Evolutionary conservation across 2,113 vertebrate species (phyloP).

Genomic region (Tretioscincus oriximinensis): DNA sequence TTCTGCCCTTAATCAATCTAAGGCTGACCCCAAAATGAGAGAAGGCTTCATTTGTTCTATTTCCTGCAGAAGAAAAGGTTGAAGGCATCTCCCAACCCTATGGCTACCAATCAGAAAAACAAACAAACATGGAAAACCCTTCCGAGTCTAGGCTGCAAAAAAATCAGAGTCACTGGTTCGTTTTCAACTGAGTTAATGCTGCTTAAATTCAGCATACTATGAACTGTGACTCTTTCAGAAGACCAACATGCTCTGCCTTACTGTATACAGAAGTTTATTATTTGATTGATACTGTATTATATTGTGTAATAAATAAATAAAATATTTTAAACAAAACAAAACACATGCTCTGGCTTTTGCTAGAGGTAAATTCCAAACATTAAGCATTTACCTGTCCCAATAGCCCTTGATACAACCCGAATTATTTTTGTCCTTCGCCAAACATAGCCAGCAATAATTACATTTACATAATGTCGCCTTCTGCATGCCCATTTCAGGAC

Average conservation of each 20-base stretch:
- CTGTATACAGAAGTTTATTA: no score
- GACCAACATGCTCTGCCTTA: background rate
- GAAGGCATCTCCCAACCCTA: background rate
- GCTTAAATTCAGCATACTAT: background rate
- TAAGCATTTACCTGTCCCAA: background rate
- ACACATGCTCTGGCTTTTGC: background rate
- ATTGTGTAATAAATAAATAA: no score
- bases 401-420: background rate
- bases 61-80: background rate
- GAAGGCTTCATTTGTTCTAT: background rate
- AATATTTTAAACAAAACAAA: no score
- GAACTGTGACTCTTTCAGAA: background rate
- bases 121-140: background rate
- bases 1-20: background rate
- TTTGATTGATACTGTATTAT: no score
- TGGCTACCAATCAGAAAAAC: background rate
- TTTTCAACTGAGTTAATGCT: background rate
- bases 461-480: background rate
- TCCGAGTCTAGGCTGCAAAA: background rate
- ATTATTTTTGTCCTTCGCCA: background rate
- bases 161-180: background rate
- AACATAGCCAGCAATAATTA: background rate
- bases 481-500: background rate
- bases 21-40: background rate
- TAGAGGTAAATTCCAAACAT: background rate